Base-by-base conservation (phyloP, 2,888 invertebrate genomes). In the Meandrusa payeni region DNA sequence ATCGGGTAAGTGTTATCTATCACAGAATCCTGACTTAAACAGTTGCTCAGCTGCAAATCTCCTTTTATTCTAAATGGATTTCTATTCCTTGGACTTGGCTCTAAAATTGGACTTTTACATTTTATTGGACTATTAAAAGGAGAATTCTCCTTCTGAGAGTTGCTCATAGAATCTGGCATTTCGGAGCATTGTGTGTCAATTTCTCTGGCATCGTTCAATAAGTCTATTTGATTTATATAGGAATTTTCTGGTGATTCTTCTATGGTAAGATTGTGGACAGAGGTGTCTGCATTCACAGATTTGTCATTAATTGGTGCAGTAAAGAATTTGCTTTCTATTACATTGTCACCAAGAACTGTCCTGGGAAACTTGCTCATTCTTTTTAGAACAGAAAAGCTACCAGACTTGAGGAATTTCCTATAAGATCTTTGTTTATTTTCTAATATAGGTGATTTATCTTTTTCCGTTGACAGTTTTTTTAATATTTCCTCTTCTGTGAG, bases 261-360 rank as follows among this genome's bases (percentile, higher is more conserved):
- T 34, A 67, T 54, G 4, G 46, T 55, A 17, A 62, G 51, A 28
- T 41, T 31, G 17, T 36, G 23, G 29, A 27, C 22, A 1, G 41
- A 24, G 2, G 20, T 10, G 3, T 52, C 19, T 9, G 27, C n/a
- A 10, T 43, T 50, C 10, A 42, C 51, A 3, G 48, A 48, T 46
- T 46, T 48, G 26, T 52, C 63, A 40, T 54, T 46, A 29, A 64
- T 47, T 52, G 52, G 38, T 28, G 67, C 65, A 43, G 64, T 65
- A 56, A 92, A 92, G 64, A 90, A 92, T 41, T 90, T 88, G 56
- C 92, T 92, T 55, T 90, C 89, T 2, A 91, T 87, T n/a, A 89
- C 67, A 58, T 79, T 72, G 36, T 71, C 63, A 39, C 75, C 76
- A 39, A 86, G 49, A 1, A 81, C 56, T 0, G 89, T 90, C 53